These are phyloP conservation scores for Holothuria leucospilota DNA, from an alignment of 53 echinoderm and acorn worm genomes.

Conservation along the genomic window DNA sequence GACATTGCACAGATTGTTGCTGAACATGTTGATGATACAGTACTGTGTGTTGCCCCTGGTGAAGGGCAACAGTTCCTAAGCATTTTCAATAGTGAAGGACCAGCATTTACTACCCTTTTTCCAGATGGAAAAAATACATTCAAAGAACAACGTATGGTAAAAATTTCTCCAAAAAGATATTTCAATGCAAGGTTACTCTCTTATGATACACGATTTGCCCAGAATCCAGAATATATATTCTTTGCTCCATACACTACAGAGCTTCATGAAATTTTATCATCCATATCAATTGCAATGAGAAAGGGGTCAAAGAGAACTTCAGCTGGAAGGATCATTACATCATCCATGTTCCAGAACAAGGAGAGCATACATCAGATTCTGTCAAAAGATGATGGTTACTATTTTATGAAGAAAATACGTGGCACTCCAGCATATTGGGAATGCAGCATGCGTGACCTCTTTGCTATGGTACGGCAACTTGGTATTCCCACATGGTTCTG, in stretches of 20 bases:
- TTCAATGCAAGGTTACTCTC: conserved; percentile 74
- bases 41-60: conserved; percentile 73
- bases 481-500: conserved; percentile 63
- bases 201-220: conserved; percentile 78
- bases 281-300: conserved; percentile 78
- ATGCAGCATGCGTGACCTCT: conserved; percentile 59
- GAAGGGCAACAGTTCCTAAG: conserved; percentile 73
- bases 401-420: conserved; percentile 51
- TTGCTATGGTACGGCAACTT: conserved; percentile 60
- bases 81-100: conserved; percentile 61
- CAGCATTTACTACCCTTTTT: conserved; percentile 72
- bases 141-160: conserved; percentile 60
- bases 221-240: conserved; percentile 76
- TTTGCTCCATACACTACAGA: conserved; percentile 76
- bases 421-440: conserved; percentile 36
- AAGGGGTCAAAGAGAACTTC: conserved; percentile 58
- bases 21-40: conserved; percentile 48
- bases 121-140: conserved; percentile 73
- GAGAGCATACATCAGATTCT: conserved; percentile 56
- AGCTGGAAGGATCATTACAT: conserved; percentile 37
- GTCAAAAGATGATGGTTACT: conserved; percentile 58
- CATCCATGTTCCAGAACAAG: conserved; percentile 59
- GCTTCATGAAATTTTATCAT: conserved; percentile 71
- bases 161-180: conserved; percentile 68
- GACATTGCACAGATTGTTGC: conserved; percentile 60